Evolutionary conservation across 2,888 invertebrate species (phyloP), one percentile per base, ranked within the genome.

Genomic region (Tetramorium bicarinatum): DNA sequence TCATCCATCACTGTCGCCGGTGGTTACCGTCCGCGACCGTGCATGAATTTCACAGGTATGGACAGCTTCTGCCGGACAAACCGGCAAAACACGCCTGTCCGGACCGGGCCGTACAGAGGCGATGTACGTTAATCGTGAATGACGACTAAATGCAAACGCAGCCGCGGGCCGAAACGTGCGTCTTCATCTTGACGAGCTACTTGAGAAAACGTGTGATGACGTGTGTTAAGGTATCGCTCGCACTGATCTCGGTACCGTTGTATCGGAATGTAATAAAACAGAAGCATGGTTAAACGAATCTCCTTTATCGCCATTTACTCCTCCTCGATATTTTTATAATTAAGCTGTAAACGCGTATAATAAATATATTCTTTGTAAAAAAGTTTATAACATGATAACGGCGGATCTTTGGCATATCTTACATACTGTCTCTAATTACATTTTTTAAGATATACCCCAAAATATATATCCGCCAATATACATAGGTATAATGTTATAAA

Each of bases 1-100:
- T 82, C 82, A 84, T 84, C 66, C 69, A 82, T 84, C 84, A 84
- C 82, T 82, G 84, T 84, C 84, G 29, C 49, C 13, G 29, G 18
- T 29, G 62, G 41, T 81, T 81, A 81, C n/a, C 75, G 41, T 69
- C 11, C 49, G 47, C 71, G 34, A 34, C 11, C 62, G 47, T 56
- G 62, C 72, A 79, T 80, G 79, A 38, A 80, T 80, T 80, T 83
- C 64, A 72, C 64, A 64, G 79, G 54, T 79, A 69, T 62, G 62
- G 56, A 59, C 79, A 71, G 56, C 56, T 66, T 54, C 76, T 47
- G 47, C 18, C 25, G 38, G 29, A 56, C n/a, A n/a, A n/a, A n/a
- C 3, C 13, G 64, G 29, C 67, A 54, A 77, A 77, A 77, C 75
- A 75, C 41, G 52, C 13, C 54, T 29, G 67, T 18, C 13, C 59